These are phyloP conservation scores for Clarias macrocephalus DNA, from an alignment of 2,113 vertebrate genomes.

Conservation along the genomic window DNA sequence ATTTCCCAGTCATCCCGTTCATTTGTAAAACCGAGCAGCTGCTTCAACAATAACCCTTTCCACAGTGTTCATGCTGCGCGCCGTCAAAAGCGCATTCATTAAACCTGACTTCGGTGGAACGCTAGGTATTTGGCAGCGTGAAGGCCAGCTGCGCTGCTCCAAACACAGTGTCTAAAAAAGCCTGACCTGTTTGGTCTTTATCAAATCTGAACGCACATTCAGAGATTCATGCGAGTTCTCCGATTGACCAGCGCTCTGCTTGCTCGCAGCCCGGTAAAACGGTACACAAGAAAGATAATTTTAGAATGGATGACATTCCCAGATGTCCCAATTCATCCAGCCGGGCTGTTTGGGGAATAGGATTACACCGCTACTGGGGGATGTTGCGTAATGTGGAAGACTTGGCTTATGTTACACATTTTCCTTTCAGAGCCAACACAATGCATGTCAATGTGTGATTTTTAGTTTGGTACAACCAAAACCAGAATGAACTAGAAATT, in stretches of 20 bases:
- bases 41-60: slow-evolving; percentile 2
- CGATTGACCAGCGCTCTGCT: background rate
- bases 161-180: background rate
- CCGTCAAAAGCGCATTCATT: slow-evolving; percentile 8
- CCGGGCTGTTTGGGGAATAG: slow-evolving; percentile 28
- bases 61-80: background rate
- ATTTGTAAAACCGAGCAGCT: slow-evolving; percentile 28
- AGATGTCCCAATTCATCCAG: slow-evolving; percentile 40
- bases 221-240: background rate
- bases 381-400: slow-evolving; percentile 20
- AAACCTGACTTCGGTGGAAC: slow-evolving; percentile 23
- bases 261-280: background rate
- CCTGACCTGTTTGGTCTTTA: background rate
- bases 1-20: slow-evolving; percentile 3
- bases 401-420: slow-evolving; percentile 15
- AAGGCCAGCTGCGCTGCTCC: background rate
- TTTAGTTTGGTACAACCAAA: background rate
- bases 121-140: background rate
- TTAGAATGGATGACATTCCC: slow-evolving; percentile 36
- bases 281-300: slow-evolving; percentile 6
- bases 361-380: slow-evolving; percentile 29
- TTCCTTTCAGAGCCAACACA: background rate
- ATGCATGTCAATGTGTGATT: background rate
- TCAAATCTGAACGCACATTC: background rate
- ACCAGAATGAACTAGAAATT: background rate